Percentiles rank a stretch among this genome's conserved stretches.
Evolutionary conservation across 2,888 invertebrate species (phyloP).

Genomic region (Phalangium opilio): DNA sequence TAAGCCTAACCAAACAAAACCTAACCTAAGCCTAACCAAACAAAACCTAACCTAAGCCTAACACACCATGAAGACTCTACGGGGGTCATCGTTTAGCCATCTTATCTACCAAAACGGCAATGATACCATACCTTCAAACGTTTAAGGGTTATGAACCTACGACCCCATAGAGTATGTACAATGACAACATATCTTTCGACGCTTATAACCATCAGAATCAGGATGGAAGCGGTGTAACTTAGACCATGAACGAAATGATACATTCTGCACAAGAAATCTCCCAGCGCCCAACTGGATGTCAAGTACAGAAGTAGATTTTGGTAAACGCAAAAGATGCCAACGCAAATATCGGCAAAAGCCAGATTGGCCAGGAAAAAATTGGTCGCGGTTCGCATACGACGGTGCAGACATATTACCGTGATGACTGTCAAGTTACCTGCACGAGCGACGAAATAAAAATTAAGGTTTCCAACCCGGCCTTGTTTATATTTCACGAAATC

Average conservation of each 20-base stretch:
- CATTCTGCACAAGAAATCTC: conserved; percentile 73
- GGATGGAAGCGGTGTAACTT: conserved; percentile 77
- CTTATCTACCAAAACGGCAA: no score
- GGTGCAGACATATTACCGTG: conserved; percentile 63
- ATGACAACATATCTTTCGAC: conserved; percentile 71
- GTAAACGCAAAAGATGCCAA: conserved; percentile 80
- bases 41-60: no score
- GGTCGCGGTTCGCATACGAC: conserved; percentile 67
- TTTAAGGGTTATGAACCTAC: neutral
- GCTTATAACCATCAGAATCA: conserved; percentile 74
- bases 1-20: no score
- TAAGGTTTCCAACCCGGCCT: no score
- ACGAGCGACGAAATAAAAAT: no score
- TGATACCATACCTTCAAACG: neutral
- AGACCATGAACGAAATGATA: conserved; percentile 77
- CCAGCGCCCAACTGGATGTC: conserved; percentile 55
- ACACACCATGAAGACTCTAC: no score
- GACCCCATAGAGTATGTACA: conserved; percentile 22
- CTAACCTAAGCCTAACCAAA: no score
- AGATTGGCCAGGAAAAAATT: conserved; percentile 83
- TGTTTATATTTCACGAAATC: no score
- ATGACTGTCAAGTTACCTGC: conserved; percentile 41
- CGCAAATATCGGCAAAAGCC: conserved; percentile 77
- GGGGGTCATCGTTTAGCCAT: no score
- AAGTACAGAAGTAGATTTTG: conserved; percentile 72